phyloP scores from a whole-genome alignment of 1,140 invertebrate genomes.

The Dendroctonus valens region DNA sequence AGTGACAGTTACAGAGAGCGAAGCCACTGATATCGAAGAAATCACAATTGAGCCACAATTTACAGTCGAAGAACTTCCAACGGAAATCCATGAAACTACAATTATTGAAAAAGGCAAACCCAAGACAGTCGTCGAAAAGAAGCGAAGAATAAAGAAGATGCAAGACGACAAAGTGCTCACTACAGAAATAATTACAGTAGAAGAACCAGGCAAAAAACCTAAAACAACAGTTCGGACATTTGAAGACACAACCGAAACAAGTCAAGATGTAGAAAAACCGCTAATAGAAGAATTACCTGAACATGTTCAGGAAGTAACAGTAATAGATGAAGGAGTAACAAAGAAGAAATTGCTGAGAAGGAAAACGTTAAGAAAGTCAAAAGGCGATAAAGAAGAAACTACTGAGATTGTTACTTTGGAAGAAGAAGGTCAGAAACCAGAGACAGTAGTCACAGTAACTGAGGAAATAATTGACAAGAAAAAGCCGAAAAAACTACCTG shows the following conservation, averaged over 20 bases:
- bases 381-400: conserved; percentile 46
- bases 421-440: conserved; percentile 41
- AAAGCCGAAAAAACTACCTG: conserved; percentile 30
- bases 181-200: conserved; percentile 41
- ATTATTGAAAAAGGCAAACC: conserved; percentile 38
- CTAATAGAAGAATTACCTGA: conserved; percentile 48
- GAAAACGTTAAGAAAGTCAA: conserved; percentile 36
- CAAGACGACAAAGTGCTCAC: conserved; percentile 49
- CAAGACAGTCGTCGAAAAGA: conserved; percentile 44
- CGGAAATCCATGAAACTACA: conserved; percentile 45
- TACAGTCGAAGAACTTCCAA: conserved; percentile 46
- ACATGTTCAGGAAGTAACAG: conserved; percentile 49
- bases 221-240: conserved; percentile 48
- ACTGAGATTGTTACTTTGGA: conserved; percentile 45
- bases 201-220: conserved; percentile 16
- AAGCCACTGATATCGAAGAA: conserved; percentile 21
- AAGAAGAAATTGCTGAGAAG: conserved; percentile 41
- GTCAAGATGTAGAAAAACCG: conserved; percentile 46
- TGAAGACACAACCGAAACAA: conserved; percentile 43
- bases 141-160: conserved; percentile 14
- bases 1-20: conserved; percentile 27
- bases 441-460: conserved; percentile 37
- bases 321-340: conserved; percentile 28
- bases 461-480: conserved; percentile 39
- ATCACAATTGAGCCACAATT: conserved; percentile 27